Evolutionary conservation across 2,113 vertebrate species (phyloP), one percentile per base, ranked within the genome.

Genomic region (Myiozetetes cayanensis): DNA sequence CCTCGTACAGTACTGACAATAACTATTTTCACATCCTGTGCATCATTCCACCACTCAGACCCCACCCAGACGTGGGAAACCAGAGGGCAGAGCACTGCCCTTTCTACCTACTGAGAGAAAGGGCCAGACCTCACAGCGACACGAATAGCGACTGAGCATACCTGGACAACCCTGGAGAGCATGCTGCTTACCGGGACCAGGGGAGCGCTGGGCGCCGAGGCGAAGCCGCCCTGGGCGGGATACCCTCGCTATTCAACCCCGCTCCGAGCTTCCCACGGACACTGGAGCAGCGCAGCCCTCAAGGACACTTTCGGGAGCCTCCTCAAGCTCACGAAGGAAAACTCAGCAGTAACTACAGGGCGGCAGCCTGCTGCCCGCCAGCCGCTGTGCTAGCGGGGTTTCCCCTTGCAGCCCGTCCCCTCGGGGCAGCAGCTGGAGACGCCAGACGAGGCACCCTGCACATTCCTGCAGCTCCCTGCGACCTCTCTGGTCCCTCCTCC

Each of bases 141-240:
- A 4, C 8, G 5, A 37, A 4, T 2, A 19, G 25, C 0, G 31
- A 8, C 21, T 0, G 6, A 16, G 35, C 33, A 56, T 30, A n/a
- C 11, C 58, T 47, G 14, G 31, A 5, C 30, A 43, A 8, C 4
- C n/a, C 12, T 22, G 41, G 6, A 8, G 41, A 65, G 33, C 59
- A 8, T 14, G 8, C 6, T 6, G 27, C 61, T 9, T 8, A 5
- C 56, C 19, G 11, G 41, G 11, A 41, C 23, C 30, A 5, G 31
- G 7, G 65, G 3, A 33, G 47, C 24, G 3, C 73, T 3, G n/a
- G 28, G 33, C 2, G 2, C 68, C 5, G 21, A 12, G 43, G 27
- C 14, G 49, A 37, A 76, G 49, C 58, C 27, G 14, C n/a, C 2
- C 65, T 14, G 30, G 9, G 39, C 2, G 37, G 52, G 35, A 25